Evolutionary conservation across 2,797 vertebrate genomes (phyloP), one percentile per base, ranked within the genome.

Genomic region (Balearica regulorum): DNA sequence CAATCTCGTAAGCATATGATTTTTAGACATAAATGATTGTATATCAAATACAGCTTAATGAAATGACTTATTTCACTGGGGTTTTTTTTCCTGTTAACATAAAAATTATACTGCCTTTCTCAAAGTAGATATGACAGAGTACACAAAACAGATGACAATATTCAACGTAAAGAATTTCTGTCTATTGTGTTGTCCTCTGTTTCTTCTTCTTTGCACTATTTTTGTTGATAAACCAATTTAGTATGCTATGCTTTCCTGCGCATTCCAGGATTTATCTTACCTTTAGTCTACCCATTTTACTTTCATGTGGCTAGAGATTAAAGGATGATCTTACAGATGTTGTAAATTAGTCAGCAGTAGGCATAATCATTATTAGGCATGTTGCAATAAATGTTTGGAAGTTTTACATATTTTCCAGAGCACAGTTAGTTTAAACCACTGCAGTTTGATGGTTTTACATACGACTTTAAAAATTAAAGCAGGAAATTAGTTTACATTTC

Each of bases 281-380:
- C 96, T 97, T 97, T 92, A 95, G 94, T 97, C 86, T 93, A 48
- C 84, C 41, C 77, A 0, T 94, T 97, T 97, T 90, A 75, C 90
- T 98, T 97, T 97, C 95, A 89, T 95, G 84, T 97, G 96, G 92
- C 76, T 93, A 80, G 95, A 97, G 97, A 98, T 97, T 97, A 97
- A 98, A 98, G 96, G 97, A 97, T 97, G 96, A 97, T 94, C 92
- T 97, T 93, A 95, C 97, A 98, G 96, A 98, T 98, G 97, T 97
- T 97, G 96, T 97, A 97, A 97, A 98, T 98, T 96, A 98, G 96
- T 96, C 96, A 97, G 96, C 96, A 97, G 96, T 93, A 98, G 97
- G 96, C 95, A 95, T 94, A 93, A 89, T 98, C 97, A 96, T 97
- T 97, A 97, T 96, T 97, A 96, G 89, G 94, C 95, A 97, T 96